These are phyloP conservation scores for Brachyrhaphis roseni DNA, from an alignment of 2,797 vertebrate species.

Conservation along the genomic window DNA sequence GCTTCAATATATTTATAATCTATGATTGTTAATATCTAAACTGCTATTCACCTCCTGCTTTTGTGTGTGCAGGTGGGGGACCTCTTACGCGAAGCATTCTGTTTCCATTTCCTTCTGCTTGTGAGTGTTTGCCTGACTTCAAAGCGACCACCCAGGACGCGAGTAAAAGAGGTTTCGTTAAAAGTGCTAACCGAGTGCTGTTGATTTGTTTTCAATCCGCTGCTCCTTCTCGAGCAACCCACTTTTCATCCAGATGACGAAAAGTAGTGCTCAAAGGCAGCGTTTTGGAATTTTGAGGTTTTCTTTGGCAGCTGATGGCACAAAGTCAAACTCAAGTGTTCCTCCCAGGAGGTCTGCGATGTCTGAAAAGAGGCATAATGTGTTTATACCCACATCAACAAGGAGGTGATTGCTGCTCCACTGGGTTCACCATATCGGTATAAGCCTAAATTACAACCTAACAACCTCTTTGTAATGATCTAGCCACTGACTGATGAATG, in stretches of 20 bases:
- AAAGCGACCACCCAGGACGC: slow-evolving; percentile 13
- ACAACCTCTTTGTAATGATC: neutral
- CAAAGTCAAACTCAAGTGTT: slow-evolving; percentile 9
- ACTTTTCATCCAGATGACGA: slow-evolving; percentile 3
- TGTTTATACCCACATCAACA: slow-evolving; percentile 4
- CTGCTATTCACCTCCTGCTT: neutral
- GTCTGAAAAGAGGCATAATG: neutral
- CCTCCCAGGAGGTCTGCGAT: slow-evolving; percentile 4
- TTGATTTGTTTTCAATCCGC: slow-evolving; percentile 9
- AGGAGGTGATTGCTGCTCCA: neutral
- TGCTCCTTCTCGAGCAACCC: slow-evolving; percentile 12
- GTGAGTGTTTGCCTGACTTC: slow-evolving; percentile 4
- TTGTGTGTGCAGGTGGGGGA: neutral
- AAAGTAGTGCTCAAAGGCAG: slow-evolving; percentile 12
- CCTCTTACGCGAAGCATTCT: neutral
- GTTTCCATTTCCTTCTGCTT: neutral
- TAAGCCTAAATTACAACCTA: slow-evolving; percentile 4
- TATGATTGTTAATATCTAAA: slow-evolving; percentile 2
- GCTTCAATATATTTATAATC: neutral
- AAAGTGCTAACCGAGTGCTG: neutral
- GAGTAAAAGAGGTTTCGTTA: neutral
- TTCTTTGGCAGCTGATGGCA: slow-evolving; percentile 22
- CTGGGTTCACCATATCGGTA: neutral
- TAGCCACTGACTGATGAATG: neutral
- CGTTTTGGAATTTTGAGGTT: slow-evolving; percentile 1